Base-by-base conservation (phyloP, 2,888 invertebrate genomes). In the Diploptera punctata region DNA sequence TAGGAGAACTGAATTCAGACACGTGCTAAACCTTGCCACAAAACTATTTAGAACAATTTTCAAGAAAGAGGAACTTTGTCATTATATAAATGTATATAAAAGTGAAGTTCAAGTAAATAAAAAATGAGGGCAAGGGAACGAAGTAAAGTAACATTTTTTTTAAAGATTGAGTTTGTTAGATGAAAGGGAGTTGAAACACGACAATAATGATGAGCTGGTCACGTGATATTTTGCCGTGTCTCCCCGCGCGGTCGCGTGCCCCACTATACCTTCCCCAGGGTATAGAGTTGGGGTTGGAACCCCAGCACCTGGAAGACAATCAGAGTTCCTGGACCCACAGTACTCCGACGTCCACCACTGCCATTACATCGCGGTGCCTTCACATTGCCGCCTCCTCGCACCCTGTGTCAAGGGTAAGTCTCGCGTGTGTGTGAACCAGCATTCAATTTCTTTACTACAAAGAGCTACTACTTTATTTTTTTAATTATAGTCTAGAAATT, bases 331-430 rank as follows among this genome's bases (percentile, higher is more conserved):
- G 44, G 67, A 44, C 31, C 13, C 18, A 9, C 57, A 72, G 72
- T 72, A 47, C 57, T 43, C 24, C 21, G 68, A 49, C 62, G 47
- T 44, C 38, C 38, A 61, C 68, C 67, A 71, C 75, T 79, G 75
- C 72, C 61, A 69, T 52, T 68, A 47, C 72, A 70, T 67, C 67
- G 73, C 75, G 75, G 75, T 75, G 74, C 71, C 75, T 73, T 65
- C 72, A n/a, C n/a, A n/a, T n/a, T n/a, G n/a, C n/a, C 76, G 72
- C 79, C 78, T 80, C 80, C 80, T 76, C 78, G 79, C 77, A 78
- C 79, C 78, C 78, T 77, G 73, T 79, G 77, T 24, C 26, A 24
- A 29, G 57, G 57, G 57, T 57, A 57, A 57, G 57, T 76, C 76
- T n/a, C n/a, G n/a, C n/a, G n/a, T n/a, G n/a, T n/a, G n/a, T n/a